Conservation (phyloP, 2,797 vertebrate genomes). For the Artibeus lituratus region DNA sequence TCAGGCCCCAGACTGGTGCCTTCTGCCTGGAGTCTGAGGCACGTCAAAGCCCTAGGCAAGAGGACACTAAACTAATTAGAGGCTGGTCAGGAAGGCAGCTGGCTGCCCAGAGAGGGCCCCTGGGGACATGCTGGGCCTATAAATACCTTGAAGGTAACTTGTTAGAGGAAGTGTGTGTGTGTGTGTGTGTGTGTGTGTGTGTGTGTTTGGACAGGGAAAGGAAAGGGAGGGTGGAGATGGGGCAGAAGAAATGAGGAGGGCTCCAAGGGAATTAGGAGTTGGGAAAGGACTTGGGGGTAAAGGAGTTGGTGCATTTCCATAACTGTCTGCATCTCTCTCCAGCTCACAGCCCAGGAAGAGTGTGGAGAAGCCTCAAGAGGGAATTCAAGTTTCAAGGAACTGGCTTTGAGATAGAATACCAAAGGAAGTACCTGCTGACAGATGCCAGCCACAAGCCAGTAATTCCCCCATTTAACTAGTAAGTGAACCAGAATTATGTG, state of each 20-base stretch:
- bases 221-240: neutral
- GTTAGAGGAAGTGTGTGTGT: neutral
- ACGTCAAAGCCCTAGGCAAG: neutral
- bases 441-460: too few relatives aligned
- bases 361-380: neutral
- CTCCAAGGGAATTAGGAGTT: neutral
- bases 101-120: neutral
- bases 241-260: neutral
- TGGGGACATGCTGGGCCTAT: neutral
- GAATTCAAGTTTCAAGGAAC: neutral
- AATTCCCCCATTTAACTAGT: too few relatives aligned
- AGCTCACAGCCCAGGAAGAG: neutral
- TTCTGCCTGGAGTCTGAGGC: neutral
- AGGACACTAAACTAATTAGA: neutral
- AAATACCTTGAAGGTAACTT: neutral
- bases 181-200: neutral
- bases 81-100: neutral
- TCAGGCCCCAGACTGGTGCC: neutral
- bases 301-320: neutral
- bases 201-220: neutral
- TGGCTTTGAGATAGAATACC: neutral
- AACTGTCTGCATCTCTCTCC: neutral
- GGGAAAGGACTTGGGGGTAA: neutral
- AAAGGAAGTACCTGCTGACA: neutral
- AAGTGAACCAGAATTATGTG: too few relatives aligned